A percentile compares a stretch with the other conserved stretches of the same genome.
Evolutionary conservation across 2,888 invertebrate genomes (phyloP).

Genomic region (Lutraria lutraria): DNA sequence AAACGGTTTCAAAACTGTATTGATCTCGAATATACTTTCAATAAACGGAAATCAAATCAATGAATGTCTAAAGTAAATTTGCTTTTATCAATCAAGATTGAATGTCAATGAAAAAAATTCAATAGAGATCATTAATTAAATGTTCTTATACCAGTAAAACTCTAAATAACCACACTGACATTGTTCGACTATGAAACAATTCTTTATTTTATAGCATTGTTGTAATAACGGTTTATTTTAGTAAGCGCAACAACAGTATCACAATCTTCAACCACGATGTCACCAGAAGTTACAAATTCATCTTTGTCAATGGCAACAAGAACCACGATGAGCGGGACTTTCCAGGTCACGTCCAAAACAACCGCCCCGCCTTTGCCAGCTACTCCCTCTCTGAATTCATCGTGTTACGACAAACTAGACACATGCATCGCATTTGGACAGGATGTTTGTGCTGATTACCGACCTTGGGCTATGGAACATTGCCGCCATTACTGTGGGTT

Average conservation of each 20-base stretch:
- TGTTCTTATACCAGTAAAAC: too few relatives aligned
- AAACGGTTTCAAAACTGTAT: too few relatives aligned
- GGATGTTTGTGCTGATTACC: slow-evolving; percentile 64
- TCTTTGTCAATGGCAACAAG: background rate
- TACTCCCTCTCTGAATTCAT: background rate
- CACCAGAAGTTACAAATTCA: background rate
- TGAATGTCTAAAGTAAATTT: too few relatives aligned
- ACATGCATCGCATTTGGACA: slow-evolving; percentile 58
- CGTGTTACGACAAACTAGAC: slow-evolving; percentile 45
- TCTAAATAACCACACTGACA: too few relatives aligned
- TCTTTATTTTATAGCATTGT: too few relatives aligned
- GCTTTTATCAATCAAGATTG: too few relatives aligned
- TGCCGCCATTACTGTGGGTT: slow-evolving; percentile 62
- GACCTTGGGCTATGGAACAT: slow-evolving; percentile 59
- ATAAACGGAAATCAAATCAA: too few relatives aligned
- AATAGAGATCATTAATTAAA: too few relatives aligned
- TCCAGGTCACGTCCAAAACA: background rate
- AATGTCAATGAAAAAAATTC: too few relatives aligned
- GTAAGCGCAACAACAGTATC: background rate
- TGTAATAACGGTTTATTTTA: background rate
- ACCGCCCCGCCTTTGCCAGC: background rate
- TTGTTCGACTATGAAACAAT: too few relatives aligned
- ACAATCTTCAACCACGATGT: background rate
- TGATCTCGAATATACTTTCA: too few relatives aligned
- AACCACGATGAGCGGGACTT: background rate